Conservation (phyloP, 2,113 vertebrate genomes). For the Hiodon alosoides region DNA sequence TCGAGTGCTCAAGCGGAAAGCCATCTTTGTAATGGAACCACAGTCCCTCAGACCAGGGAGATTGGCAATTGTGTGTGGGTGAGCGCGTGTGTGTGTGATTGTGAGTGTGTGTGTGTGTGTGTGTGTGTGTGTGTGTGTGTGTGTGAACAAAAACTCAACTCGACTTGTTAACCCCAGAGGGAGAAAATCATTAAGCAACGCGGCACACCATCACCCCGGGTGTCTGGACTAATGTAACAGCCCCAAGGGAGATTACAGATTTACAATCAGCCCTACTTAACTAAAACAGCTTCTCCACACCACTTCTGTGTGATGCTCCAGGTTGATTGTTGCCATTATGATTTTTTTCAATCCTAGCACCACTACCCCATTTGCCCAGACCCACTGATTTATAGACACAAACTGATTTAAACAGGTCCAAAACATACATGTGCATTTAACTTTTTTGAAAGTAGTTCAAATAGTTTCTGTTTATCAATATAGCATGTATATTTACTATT, state of each 20-base stretch:
- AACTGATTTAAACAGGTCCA: no score
- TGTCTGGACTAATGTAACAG: conserved; percentile 16
- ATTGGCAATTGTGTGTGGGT: background rate
- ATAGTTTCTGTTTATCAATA: no score
- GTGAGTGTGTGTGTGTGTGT: no score
- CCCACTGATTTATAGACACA: no score
- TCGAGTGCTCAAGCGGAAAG: conserved; percentile 56
- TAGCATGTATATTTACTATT: no score
- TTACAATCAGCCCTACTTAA: conserved; percentile 17
- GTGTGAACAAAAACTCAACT: conserved; percentile 14
- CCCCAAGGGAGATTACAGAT: conserved; percentile 13
- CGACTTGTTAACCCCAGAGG: conserved; percentile 7
- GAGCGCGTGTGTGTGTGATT: no score
- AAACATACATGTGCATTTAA: no score
- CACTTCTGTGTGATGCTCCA: background rate
- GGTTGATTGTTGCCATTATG: background rate
- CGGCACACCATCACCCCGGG: conserved; percentile 8
- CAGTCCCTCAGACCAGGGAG: conserved; percentile 39
- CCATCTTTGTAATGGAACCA: conserved; percentile 38
- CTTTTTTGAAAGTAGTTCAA: no score
- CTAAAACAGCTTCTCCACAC: background rate
- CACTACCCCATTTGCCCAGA: no score
- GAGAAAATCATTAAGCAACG: conserved; percentile 6
- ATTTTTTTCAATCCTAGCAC: background rate
- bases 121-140: conserved; percentile 14